Evolutionary conservation across 2,888 invertebrate genomes (phyloP).

Genomic region (Nomada lathburiana): DNA sequence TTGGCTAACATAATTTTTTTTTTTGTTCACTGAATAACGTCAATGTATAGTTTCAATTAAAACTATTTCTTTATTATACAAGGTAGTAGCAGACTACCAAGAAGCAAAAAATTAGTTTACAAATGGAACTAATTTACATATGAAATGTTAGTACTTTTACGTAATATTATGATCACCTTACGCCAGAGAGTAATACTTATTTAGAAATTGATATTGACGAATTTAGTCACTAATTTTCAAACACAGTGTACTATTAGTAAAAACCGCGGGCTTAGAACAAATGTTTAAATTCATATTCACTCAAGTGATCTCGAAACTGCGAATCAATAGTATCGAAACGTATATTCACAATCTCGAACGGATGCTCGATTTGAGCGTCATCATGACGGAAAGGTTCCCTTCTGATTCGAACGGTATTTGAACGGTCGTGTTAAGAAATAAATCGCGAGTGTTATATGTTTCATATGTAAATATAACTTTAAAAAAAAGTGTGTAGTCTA

Average conservation of each 20-base stretch:
- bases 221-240: not conserved
- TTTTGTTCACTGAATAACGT: slow-evolving; percentile 23
- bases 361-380: not conserved
- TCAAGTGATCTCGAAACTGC: not conserved
- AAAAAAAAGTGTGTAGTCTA: slow-evolving; percentile 48
- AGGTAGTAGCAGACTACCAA: slow-evolving; percentile 26
- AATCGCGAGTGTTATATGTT: slow-evolving; percentile 8
- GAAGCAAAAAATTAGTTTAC: slow-evolving; percentile 26
- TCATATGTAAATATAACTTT: slow-evolving; percentile 33
- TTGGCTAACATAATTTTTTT: slow-evolving; percentile 3
- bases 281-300: not conserved
- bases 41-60: slow-evolving; percentile 27
- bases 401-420: not conserved
- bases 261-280: not conserved
- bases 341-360: not conserved
- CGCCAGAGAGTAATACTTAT: slow-evolving; percentile 1
- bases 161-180: slow-evolving; percentile 11
- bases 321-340: slow-evolving; percentile 1
- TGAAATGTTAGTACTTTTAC: slow-evolving; percentile 24
- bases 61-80: slow-evolving; percentile 46
- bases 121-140: slow-evolving; percentile 41
- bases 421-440: slow-evolving; percentile 2
- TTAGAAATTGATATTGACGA: not conserved
- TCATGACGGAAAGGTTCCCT: not conserved
- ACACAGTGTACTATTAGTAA: not conserved